Percentiles rank a stretch among this genome's conserved stretches.
These are phyloP conservation scores for Sander vitreus DNA, from an alignment of 2,113 vertebrate genomes.

Conservation along the genomic window DNA sequence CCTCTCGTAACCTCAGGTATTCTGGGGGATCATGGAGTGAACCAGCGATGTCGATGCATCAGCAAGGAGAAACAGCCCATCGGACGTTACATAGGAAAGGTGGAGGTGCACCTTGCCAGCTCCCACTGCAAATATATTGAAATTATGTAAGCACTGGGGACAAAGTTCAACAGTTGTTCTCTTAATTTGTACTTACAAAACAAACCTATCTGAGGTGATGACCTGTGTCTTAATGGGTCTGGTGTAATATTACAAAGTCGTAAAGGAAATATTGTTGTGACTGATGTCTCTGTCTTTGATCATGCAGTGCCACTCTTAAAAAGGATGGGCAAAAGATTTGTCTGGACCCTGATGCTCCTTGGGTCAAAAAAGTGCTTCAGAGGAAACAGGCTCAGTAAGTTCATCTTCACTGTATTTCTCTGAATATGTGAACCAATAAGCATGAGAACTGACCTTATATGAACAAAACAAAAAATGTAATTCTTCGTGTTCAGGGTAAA, in stretches of 20 bases:
- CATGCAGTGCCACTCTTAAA: slow-evolving; percentile 80
- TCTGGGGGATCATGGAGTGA: slow-evolving; percentile 29
- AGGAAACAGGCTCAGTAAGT: slow-evolving; percentile 65
- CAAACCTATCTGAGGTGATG: not conserved
- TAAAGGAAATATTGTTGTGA: not conserved
- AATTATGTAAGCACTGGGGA: slow-evolving; percentile 86
- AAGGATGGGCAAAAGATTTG: slow-evolving; percentile 67
- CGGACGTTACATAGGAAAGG: slow-evolving; percentile 74
- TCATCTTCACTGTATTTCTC: not conserved
- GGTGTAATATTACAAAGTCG: not conserved
- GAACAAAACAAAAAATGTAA: not conserved
- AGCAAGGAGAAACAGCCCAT: slow-evolving; percentile 77
- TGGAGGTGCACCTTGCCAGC: slow-evolving; percentile 83
- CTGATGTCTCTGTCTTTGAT: slow-evolving; percentile 38
- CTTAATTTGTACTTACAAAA: not conserved
- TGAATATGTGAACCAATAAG: not conserved
- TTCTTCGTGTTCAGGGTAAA: not conserved
- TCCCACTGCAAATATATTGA: slow-evolving; percentile 86
- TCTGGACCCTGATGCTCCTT: slow-evolving; percentile 75
- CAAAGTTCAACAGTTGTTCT: not conserved
- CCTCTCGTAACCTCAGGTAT: slow-evolving; percentile 54
- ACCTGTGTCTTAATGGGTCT: not conserved
- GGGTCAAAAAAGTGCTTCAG: slow-evolving; percentile 79
- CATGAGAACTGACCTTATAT: not conserved
- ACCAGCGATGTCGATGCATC: slow-evolving; percentile 88